A percentile compares a stretch with the other conserved stretches of the same genome.
Evolutionary conservation across 2,113 vertebrate species (phyloP).

Genomic region (Cyanoderma ruficeps): DNA sequence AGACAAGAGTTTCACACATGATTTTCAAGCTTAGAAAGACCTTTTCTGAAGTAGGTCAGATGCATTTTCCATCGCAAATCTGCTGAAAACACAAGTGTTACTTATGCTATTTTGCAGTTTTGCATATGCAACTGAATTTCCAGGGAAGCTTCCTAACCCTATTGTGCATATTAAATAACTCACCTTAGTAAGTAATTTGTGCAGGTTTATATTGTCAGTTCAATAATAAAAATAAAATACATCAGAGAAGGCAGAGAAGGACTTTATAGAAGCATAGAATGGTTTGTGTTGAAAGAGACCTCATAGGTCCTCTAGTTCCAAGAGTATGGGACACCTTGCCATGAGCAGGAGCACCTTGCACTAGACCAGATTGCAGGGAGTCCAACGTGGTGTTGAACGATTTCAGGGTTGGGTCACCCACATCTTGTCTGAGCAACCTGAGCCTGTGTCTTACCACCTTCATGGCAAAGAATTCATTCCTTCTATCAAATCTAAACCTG

Average conservation of each 20-base stretch:
- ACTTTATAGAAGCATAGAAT: background rate
- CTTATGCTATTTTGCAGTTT: background rate
- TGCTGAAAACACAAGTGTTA: background rate
- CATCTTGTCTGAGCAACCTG: background rate
- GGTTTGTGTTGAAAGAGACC: background rate
- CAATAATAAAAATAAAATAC: background rate
- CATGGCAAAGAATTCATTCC: background rate
- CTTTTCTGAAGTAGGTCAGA: constrained; percentile 12
- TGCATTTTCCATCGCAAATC: background rate
- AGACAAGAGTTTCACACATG: background rate
- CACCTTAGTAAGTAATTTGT: background rate
- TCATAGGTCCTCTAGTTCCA: background rate
- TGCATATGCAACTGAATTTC: background rate
- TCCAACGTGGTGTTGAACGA: background rate
- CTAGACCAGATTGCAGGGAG: background rate
- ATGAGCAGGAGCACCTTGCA: background rate
- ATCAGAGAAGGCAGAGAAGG: background rate
- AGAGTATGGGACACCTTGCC: background rate
- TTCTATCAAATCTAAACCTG: background rate
- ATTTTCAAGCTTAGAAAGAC: background rate
- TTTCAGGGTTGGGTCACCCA: background rate
- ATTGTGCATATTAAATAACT: background rate
- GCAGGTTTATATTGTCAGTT: background rate
- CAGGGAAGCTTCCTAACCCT: background rate
- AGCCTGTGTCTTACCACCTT: background rate